Evolutionary conservation across 2,113 vertebrate genomes (phyloP), one percentile per base, ranked within the genome.

Genomic region (Bagarius yarrelli): DNA sequence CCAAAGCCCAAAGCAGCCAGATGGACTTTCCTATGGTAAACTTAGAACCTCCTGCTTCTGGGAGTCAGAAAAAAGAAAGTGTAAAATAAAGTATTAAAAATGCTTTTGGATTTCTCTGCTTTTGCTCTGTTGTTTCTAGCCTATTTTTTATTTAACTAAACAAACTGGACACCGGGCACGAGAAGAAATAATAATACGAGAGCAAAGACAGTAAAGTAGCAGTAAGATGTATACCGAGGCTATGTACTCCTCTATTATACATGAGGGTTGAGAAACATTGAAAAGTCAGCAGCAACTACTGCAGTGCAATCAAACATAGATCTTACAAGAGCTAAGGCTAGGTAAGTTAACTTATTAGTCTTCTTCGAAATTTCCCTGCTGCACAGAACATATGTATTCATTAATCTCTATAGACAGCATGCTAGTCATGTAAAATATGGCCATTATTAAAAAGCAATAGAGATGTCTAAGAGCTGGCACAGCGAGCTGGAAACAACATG

Each of bases 21-120:
- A 97, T 95, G 71, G 96, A 97, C 85, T 98, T 96, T 74, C 96
- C 95, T 13, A 98, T 97, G 66, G 96, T 98, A 91, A 98, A 97
- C n/a, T 92, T 95, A 36, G 95, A 94, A 4, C 94, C 95, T 25
- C 95, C 94, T 0, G 93, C 86, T 57, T 94, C 95, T 95, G 85
- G 16, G 61, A 81, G 52, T 55, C 32, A 40, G 27, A 52, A 1
- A n/a, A 60, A 3, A 79, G 23, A 50, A 60, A 44, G 30, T 70
- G 71, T n/a, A 13, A 73, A 16, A 56, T 53, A 80, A 40, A 76
- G 73, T 14, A 59, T 44, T 25, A 47, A 27, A 50, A 50, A 27
- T 64, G 27, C 15, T 1, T 8, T 61, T 44, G 44, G 23, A 15
- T 30, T n/a, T 64, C 44, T 53, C 25, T 34, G 44, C 44, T 13